phyloP scores from a whole-genome alignment of 2,797 vertebrate species.

The Myiotriccus ornatus region DNA sequence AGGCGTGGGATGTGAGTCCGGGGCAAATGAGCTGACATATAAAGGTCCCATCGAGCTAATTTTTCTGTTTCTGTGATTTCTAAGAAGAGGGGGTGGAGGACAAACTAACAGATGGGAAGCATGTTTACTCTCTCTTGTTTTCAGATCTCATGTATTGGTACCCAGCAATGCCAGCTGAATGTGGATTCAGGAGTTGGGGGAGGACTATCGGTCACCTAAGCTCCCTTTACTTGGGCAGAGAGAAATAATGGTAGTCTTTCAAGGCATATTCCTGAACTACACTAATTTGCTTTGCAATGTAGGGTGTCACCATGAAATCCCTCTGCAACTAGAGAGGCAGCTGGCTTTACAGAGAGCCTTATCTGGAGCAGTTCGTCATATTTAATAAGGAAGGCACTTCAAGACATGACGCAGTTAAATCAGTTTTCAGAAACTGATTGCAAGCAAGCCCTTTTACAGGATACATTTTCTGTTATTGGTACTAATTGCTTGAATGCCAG shows the following conservation, averaged over 20 bases:
- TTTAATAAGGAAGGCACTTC: neutral
- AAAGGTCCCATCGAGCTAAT: neutral
- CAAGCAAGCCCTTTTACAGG: neutral
- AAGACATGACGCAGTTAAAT: neutral
- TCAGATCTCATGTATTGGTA: neutral
- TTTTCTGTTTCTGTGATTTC: neutral
- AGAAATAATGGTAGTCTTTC: neutral
- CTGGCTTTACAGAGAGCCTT: neutral
- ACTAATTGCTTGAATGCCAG: neutral
- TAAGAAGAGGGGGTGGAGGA: neutral
- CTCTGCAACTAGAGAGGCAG: neutral
- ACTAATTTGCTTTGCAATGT: neutral
- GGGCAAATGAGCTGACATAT: neutral
- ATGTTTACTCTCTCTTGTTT: neutral
- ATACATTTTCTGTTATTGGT: neutral
- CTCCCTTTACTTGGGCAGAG: neutral
- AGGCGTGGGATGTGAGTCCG: fast-evolving
- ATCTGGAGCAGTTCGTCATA: neutral
- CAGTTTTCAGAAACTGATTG: neutral
- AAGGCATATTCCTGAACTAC: neutral
- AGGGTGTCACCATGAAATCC: neutral
- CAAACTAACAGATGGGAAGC: neutral
- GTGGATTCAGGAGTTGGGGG: neutral
- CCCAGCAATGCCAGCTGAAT: neutral
- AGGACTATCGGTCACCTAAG: neutral